Base-by-base conservation (phyloP, 2,888 invertebrate species). In the Melanotus villosus region DNA sequence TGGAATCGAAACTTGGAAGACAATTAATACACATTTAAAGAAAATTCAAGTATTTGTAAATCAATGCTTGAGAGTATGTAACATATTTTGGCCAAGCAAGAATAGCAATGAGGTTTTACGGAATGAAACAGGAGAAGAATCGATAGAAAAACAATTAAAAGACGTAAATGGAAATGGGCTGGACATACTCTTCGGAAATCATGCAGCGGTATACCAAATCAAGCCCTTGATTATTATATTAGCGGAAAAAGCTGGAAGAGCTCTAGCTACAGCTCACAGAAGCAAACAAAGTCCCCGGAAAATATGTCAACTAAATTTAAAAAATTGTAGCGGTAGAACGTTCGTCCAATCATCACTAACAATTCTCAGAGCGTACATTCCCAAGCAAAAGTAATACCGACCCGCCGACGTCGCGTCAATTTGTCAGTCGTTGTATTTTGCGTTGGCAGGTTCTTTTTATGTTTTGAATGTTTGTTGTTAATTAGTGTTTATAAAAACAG, bases 1-100 rank as follows among this genome's bases (percentile, higher is more conserved):
- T 36, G 36, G 36, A 36, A 5, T 7, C 30, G 30, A 26, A 7
- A 10, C 36, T 3, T 36, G 36, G 36, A 36, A 36, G 10, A 10
- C 36, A 36, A 36, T 10, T 3, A 7, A 36, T 3, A n/a, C n/a
- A 36, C n/a, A 36, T 36, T n/a, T 36, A 36, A 36, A 36, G 9
- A 36, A 36, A n/a, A n/a, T 36, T 36, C 36, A 36, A n/a, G 36
- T 36, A 36, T 36, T 36, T 36, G 10, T 36, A 36, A 36, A 36
- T n/a, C 3, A 36, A 36, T 36, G 9, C n/a, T 36, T 36, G 36
- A 5, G 12, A 5, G 7, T 26, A 26, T 26, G 30, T 7, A 36
- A 36, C n/a, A 36, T 36, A 36, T 36, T n/a, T 36, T 36, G 36
- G 36, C 36, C 36, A 36, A 10, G 10, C 36, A 36, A n/a, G n/a